Evolutionary conservation across 2,888 invertebrate species (phyloP).

Genomic region (Aporophyla lueneburgensis): DNA sequence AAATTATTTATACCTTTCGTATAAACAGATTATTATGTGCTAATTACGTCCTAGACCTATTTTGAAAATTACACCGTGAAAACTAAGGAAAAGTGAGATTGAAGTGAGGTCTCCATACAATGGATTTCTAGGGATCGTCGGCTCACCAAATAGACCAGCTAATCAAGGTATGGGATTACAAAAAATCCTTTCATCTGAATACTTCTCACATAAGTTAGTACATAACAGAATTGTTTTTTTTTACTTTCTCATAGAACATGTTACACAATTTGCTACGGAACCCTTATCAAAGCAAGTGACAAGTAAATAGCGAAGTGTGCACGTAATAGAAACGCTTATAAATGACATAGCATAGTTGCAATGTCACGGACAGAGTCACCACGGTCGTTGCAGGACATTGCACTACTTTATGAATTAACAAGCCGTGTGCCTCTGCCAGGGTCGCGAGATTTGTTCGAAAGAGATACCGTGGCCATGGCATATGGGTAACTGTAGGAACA

Average conservation of each 20-base stretch:
- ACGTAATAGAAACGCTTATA: conserved; percentile 47
- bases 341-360: conserved; percentile 24
- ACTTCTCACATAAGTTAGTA: background rate
- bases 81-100: too few relatives aligned
- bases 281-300: conserved; percentile 1
- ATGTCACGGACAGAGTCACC: conserved; percentile 51
- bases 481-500: too few relatives aligned
- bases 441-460: too few relatives aligned
- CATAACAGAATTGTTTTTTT: background rate
- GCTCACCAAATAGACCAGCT: too few relatives aligned
- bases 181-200: background rate
- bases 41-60: background rate
- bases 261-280: conserved; percentile 9
- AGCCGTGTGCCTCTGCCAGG: background rate
- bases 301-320: background rate
- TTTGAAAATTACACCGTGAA: too few relatives aligned
- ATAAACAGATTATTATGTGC: background rate
- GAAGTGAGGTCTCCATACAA: too few relatives aligned
- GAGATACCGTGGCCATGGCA: too few relatives aligned
- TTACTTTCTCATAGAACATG: background rate
- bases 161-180: background rate
- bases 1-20: background rate
- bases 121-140: too few relatives aligned
- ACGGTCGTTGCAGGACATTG: conserved; percentile 38
- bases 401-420: conserved; percentile 29